These are phyloP conservation scores for Microcebus griseorufus DNA, from an alignment of 2,113 vertebrate genomes.

Conservation along the genomic window DNA sequence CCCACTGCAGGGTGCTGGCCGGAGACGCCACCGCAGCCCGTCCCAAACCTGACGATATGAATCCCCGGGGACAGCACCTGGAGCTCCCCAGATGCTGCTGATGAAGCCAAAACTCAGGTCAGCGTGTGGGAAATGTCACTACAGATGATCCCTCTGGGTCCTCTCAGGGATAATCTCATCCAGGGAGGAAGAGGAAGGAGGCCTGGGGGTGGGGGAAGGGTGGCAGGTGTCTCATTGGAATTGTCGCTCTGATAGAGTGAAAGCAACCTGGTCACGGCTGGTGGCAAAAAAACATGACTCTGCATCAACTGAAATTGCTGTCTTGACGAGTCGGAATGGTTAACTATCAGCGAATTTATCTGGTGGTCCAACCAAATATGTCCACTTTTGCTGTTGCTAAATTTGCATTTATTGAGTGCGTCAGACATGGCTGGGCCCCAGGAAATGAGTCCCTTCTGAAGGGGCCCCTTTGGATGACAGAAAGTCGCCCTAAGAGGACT, in stretches of 20 bases:
- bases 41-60: fast-evolving
- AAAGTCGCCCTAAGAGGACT: neutral
- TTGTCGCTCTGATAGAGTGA: neutral
- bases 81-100: neutral
- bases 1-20: neutral
- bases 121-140: neutral
- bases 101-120: neutral
- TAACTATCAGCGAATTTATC: neutral
- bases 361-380: neutral
- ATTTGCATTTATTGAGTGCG: neutral
- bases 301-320: neutral
- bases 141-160: neutral
- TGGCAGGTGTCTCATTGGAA: neutral
- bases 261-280: neutral
- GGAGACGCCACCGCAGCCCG: fast-evolving
- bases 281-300: neutral
- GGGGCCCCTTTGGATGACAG: neutral
- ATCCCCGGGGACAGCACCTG: neutral
- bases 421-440: neutral
- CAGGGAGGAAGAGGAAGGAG: neutral
- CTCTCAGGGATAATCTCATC: neutral
- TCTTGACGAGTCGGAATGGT: neutral
- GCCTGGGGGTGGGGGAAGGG: too few relatives aligned
- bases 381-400: neutral
- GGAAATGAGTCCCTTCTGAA: neutral